These are phyloP conservation scores for Pycnonotus jocosus DNA, from an alignment of 2,113 vertebrate genomes.

Conservation along the genomic window DNA sequence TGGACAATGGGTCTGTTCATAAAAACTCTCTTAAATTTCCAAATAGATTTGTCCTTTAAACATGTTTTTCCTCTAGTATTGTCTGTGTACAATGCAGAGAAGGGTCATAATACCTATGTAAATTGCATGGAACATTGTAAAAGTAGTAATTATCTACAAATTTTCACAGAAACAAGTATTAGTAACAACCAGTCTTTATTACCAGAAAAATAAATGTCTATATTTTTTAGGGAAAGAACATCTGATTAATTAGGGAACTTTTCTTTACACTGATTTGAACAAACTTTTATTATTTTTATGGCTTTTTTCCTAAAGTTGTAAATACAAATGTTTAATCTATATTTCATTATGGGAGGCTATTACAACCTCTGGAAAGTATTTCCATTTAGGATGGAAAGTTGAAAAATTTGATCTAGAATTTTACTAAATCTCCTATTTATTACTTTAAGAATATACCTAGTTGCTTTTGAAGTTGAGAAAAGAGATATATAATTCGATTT, in stretches of 20 bases:
- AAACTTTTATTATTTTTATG: background rate
- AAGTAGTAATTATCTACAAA: background rate
- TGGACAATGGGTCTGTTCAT: background rate
- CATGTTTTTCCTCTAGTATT: background rate
- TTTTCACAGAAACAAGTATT: background rate
- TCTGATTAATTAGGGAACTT: background rate
- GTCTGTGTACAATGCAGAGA: background rate
- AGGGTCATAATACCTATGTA: background rate
- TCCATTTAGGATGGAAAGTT: background rate
- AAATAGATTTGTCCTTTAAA: background rate
- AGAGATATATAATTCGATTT: background rate
- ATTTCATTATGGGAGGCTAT: background rate
- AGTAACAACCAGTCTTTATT: background rate
- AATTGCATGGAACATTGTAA: background rate
- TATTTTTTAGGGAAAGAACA: background rate
- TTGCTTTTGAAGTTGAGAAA: background rate
- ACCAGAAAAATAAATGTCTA: background rate
- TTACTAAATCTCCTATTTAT: background rate
- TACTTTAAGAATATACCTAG: background rate
- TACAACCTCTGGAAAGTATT: background rate
- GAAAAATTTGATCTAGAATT: background rate
- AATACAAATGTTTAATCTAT: background rate
- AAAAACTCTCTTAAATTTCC: background rate
- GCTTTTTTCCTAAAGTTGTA: background rate
- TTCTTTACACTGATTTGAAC: background rate